Conservation (phyloP, 2,888 invertebrate species). For the Lithodes maja region DNA sequence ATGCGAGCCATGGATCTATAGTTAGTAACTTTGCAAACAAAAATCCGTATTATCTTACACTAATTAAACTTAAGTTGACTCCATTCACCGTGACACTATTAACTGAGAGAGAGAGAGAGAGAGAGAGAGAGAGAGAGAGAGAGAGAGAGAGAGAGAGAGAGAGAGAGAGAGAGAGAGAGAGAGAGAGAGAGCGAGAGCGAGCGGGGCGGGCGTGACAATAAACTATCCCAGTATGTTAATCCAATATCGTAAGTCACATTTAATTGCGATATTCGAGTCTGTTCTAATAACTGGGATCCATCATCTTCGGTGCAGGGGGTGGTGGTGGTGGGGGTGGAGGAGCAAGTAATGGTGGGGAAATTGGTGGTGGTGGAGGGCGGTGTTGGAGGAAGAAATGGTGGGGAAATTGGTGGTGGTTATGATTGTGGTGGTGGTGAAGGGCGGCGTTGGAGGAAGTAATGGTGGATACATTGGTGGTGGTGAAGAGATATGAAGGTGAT, state of each 20-base stretch:
- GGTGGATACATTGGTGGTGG: not conserved
- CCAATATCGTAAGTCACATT: conserved; percentile 53
- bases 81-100: no score
- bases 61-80: no score
- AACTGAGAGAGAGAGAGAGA: not conserved
- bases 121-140: conserved; percentile 3
- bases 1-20: no score
- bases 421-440: no score
- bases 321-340: conserved; percentile 12
- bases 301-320: conserved; percentile 5
- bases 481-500: no score
- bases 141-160: conserved; percentile 4
- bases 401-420: not conserved
- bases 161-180: conserved; percentile 30
- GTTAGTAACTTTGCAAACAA: no score
- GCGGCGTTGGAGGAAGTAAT: no score
- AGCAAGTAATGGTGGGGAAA: conserved; percentile 1
- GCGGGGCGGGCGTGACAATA: conserved; percentile 16
- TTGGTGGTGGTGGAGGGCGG: not conserved
- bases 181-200: conserved; percentile 18
- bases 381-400: not conserved
- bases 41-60: no score
- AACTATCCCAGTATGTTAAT: conserved; percentile 43
- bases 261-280: conserved; percentile 50
- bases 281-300: conserved; percentile 37